Base-by-base conservation (phyloP, 2,797 vertebrate species). In the Tenualosa thibaudeaui region DNA sequence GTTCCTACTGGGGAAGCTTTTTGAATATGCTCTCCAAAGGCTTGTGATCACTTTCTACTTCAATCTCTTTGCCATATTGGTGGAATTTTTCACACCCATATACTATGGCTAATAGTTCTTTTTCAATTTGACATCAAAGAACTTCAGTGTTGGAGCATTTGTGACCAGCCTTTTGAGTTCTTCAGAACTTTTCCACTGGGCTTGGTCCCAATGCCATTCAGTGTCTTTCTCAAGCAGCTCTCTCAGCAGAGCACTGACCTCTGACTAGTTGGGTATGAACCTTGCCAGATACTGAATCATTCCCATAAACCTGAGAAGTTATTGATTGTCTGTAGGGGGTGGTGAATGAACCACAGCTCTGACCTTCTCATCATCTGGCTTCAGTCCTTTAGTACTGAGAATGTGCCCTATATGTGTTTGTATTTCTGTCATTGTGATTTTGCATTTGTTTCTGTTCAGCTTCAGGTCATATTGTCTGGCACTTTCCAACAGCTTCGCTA, bases 221-320 rank as follows among this genome's bases (percentile, higher is more conserved):
- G 58, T 60, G 17, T 60, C 58, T 24, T 60, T 60, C 58, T 60
- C 58, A 3, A 19, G 22, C 5, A 60, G 58, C 7, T 24, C n/a
- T 22, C 58, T 60, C 58, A 60, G 58, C 7, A 7, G 58, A 60
- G 58, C 58, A 24, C 58, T 60, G 58, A 60, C 58, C 19, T 60
- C 58, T 60, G 58, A 60, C 31, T 31, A 17, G 83, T 90, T 91
- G 15, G 88, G 87, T 62, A 86, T 91, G 12, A 93, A 91, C 85
- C 92, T 91, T 10, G 86, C 87, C 43, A 92, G 85, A 86, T 90
- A 81, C 81, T 87, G 88, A 50, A 92, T 85, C 87, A 91, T 90
- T 3, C 89, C 86, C 85, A 56, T 83, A 60, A 93, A 92, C 86
- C 88, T 89, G 88, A 89, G 53, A 50, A 93, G 88, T 78, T 56